Base-by-base conservation (phyloP, 92 coral and sea anemone genomes). In the Montipora capitata region DNA sequence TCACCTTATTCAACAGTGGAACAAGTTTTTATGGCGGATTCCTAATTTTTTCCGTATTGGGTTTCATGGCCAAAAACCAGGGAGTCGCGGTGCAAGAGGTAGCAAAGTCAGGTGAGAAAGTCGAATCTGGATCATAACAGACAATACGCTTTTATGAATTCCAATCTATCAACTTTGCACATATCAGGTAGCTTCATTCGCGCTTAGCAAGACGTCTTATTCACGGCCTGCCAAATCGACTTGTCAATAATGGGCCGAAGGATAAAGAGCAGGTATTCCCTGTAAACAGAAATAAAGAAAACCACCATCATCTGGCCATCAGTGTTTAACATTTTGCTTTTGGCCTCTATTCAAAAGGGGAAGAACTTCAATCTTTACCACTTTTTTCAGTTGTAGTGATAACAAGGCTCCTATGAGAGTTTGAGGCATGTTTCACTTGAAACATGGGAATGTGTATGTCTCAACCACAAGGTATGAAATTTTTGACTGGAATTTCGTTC, bases 11-110 rank as follows among this genome's bases (percentile, higher is more conserved):
- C n/a, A 87, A 87, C 80, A 87, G 91, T 69, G 91, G 91, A 72
- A 87, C 91, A 17, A 87, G 91, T 87, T 79, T 87, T 71, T 87
- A 59, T 51, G 80, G 91, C 16, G 91, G 91, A 17, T 87, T 79
- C 74, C 79, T 87, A 54, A 87, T 87, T n/a, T 87, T 87, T 17
- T 87, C 91, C 2, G 86, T 87, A 8, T 40, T 87, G 67, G 91
- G 91, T 4, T 87, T 87, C 59, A 87, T 87, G 91, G 91, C 91
- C 12, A 49, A 87, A 16, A 87, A 52, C 13, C 91, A 87, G 72
- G 91, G 91, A 6, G 87, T 87, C 9, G 35, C 10, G 17, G 75
- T 87, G 7, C n/a, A 45, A 48, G 87, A 87, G 1, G 91, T 87
- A 7, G 91, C 91, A 3, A 72, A 45, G 16, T 73, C 77, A 73